A percentile compares a stretch with the other conserved stretches of the same genome.
Conservation (phyloP, 2,113 vertebrate genomes). For the Rallus limicola region DNA sequence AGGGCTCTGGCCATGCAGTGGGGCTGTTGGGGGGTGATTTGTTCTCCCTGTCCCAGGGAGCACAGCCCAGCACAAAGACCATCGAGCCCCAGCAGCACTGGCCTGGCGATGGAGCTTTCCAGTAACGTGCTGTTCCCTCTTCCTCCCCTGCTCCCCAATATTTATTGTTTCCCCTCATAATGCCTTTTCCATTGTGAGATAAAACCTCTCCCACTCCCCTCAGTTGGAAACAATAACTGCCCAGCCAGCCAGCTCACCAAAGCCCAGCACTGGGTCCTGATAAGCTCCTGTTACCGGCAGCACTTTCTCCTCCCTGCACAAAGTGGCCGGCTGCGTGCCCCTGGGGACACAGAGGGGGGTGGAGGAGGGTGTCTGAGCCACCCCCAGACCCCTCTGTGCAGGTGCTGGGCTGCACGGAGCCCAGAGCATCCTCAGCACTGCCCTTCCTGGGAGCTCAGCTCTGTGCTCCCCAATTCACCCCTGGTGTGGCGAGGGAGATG, state of each 20-base stretch:
- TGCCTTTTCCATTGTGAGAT: neutral
- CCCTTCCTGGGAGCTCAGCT: neutral
- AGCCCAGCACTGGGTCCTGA: neutral
- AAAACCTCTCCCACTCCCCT: neutral
- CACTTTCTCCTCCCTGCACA: neutral
- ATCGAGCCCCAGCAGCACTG: rapidly evolving
- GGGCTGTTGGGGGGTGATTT: neutral
- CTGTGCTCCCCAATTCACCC: neutral
- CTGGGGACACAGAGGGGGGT: neutral
- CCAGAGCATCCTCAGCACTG: neutral
- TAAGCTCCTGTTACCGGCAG: neutral
- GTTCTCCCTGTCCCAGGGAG: neutral
- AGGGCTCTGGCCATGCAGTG: neutral
- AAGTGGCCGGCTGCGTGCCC: neutral
- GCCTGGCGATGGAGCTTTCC: neutral
- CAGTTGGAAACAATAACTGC: neutral
- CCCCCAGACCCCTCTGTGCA: neutral
- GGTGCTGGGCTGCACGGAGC: rapidly evolving
- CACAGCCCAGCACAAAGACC: neutral
- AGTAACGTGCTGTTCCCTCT: neutral
- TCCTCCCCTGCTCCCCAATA: neutral
- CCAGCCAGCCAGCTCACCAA: neutral
- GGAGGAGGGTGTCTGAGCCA: neutral
- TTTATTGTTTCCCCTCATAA: neutral
- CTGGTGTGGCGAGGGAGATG: neutral